Evolutionary conservation across 2,113 vertebrate genomes (phyloP).

Genomic region (Platysteira castanea): DNA sequence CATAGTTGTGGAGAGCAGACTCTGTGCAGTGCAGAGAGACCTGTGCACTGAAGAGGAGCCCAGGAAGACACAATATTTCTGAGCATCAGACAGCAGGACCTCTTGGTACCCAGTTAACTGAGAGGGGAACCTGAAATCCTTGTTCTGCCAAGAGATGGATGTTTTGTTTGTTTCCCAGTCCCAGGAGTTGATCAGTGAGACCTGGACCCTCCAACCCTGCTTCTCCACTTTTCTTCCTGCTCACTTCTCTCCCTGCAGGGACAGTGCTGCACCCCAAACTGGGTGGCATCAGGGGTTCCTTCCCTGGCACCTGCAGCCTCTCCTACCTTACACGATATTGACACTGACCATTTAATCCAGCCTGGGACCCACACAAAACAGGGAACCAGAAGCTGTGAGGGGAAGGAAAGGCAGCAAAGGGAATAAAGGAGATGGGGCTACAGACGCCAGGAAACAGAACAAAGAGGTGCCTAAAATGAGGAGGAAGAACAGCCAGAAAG

Average conservation of each 20-base stretch:
- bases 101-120: neutral
- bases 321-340: neutral
- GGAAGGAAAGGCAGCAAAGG: neutral
- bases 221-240: neutral
- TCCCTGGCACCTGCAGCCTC: neutral
- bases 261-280: neutral
- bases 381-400: accelerated
- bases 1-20: neutral
- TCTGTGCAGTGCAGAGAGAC: neutral
- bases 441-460: neutral
- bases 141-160: neutral
- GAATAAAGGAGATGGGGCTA: neutral
- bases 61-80: neutral
- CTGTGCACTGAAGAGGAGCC: neutral
- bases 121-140: neutral
- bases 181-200: neutral
- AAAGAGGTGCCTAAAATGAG: neutral
- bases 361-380: neutral
- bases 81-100: neutral
- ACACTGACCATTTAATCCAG: neutral
- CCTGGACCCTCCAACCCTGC: neutral
- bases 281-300: neutral
- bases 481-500: neutral
- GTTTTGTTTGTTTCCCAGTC: neutral
- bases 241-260: neutral